Evolutionary conservation across 2,888 invertebrate species (phyloP).

Genomic region (Rapana venosa): DNA sequence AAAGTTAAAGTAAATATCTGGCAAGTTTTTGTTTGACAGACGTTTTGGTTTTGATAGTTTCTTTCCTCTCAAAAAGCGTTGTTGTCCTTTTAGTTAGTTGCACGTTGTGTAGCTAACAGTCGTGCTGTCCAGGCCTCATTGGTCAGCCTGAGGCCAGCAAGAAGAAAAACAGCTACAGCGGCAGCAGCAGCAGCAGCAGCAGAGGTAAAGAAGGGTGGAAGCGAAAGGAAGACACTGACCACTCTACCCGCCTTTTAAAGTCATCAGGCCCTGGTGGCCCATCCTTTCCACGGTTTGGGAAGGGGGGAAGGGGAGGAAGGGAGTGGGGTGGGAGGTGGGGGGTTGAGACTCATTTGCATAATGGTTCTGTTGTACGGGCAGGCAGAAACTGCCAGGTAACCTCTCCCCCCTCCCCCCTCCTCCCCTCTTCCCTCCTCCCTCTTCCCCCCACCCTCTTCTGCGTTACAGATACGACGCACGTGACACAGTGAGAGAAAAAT

Average conservation of each 20-base stretch:
- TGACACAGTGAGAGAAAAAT: not conserved
- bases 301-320: not conserved
- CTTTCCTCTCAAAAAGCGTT: not conserved
- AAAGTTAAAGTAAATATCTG: too few species aligned
- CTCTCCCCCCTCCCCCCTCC: not conserved
- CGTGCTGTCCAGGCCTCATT: too few species aligned
- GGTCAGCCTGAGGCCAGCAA: not conserved
- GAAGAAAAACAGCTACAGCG: not conserved
- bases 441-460: not conserved
- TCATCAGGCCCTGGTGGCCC: not conserved
- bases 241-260: not conserved
- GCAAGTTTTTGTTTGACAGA: too few species aligned
- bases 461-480: not conserved
- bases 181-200: not conserved
- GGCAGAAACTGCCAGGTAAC: not conserved
- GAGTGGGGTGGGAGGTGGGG: too few species aligned
- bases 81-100: not conserved
- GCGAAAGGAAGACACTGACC: not conserved
- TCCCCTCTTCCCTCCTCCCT: not conserved
- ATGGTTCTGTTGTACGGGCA: not conserved
- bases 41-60: too few species aligned
- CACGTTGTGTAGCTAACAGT: not conserved
- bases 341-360: constrained; percentile 14
- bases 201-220: not conserved
- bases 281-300: not conserved